A percentile compares a stretch with the other conserved stretches of the same genome.
Evolutionary conservation across 1,140 invertebrate genomes (phyloP).

Genomic region (Temnothorax curvispinosus): DNA sequence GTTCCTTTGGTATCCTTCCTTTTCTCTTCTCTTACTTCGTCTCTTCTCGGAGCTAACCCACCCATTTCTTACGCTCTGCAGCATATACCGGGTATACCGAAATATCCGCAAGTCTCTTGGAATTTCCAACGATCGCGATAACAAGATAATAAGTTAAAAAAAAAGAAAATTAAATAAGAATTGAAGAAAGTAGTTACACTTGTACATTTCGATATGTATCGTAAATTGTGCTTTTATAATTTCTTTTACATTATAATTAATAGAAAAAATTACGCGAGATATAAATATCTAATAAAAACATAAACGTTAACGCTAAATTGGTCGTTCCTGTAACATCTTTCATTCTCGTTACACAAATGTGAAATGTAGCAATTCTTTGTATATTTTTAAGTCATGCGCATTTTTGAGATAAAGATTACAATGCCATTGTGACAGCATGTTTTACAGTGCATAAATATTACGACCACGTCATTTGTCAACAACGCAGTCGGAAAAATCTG

Average conservation of each 20-base stretch:
- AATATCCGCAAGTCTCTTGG: neutral
- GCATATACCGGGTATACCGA: conserved; percentile 78
- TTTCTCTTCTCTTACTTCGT: conserved; percentile 77
- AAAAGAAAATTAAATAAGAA: too few species aligned
- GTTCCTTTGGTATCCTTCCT: conserved; percentile 57
- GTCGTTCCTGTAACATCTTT: neutral
- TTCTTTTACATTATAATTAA: neutral
- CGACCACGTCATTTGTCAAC: neutral
- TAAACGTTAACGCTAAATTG: neutral
- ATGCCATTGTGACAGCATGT: neutral
- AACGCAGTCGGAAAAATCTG: neutral
- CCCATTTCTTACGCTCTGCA: conserved; percentile 81
- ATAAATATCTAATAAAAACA: neutral
- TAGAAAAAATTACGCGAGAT: neutral
- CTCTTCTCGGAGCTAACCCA: conserved; percentile 74
- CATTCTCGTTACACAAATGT: neutral
- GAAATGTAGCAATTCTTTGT: neutral
- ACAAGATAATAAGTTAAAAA: neutral
- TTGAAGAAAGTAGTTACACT: neutral
- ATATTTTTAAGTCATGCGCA: neutral
- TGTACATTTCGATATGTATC: neutral
- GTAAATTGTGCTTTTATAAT: neutral
- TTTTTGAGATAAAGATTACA: neutral
- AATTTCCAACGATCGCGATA: neutral
- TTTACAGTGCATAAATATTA: neutral